Conservation (phyloP, 2,113 vertebrate genomes). For the Colossoma macropomum region DNA sequence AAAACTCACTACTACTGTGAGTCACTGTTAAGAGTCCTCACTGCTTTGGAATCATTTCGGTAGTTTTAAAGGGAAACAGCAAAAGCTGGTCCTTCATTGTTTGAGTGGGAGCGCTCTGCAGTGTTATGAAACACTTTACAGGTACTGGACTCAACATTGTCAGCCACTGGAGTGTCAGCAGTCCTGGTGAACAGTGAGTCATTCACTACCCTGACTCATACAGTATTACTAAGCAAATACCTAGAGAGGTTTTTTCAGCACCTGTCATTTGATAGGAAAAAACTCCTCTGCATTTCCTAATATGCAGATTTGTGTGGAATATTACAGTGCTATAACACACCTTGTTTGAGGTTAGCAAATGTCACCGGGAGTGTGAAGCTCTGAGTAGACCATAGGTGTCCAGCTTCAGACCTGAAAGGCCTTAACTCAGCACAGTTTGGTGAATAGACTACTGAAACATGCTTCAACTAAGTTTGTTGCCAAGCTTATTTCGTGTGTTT, state of each 20-base stretch:
- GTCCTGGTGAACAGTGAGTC: neutral
- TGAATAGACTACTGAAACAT: too few relatives aligned
- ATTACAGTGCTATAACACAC: neutral
- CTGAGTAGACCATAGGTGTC: neutral
- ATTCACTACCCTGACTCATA: neutral
- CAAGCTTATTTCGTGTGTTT: too few relatives aligned
- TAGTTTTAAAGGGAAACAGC: neutral
- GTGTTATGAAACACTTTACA: neutral
- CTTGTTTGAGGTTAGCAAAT: too few relatives aligned
- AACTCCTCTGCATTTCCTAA: neutral
- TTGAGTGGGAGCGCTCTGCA: neutral
- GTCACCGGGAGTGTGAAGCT: too few relatives aligned
- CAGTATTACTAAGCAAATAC: neutral
- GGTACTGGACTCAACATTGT: neutral
- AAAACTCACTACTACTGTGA: neutral
- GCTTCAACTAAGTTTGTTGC: too few relatives aligned
- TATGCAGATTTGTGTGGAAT: constrained; percentile 1
- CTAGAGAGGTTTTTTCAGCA: neutral
- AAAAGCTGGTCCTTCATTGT: neutral
- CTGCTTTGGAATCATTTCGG: neutral
- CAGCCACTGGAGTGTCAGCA: neutral
- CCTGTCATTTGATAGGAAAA: neutral
- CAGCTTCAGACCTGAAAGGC: neutral
- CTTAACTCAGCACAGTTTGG: too few relatives aligned
- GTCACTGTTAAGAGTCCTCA: neutral